Evolutionary conservation across 2,888 invertebrate species (phyloP), one percentile per base, ranked within the genome.

Genomic region (Eristalis intricaria): DNA sequence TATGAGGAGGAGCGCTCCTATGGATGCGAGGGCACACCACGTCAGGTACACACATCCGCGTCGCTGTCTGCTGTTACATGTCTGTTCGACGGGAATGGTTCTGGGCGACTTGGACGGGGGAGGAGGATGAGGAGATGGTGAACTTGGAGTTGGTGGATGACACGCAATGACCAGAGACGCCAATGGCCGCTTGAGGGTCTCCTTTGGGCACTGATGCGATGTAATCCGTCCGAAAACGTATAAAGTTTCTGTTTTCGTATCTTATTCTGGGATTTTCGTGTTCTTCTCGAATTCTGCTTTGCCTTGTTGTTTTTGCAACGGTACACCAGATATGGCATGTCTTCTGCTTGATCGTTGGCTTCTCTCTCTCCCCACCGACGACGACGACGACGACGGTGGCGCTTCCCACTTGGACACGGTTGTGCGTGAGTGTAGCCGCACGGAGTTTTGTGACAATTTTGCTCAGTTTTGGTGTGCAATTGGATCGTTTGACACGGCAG

Each of bases 131-230:
- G 38, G 38, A n/a, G 75, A 11, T 3, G 50, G 4, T 4, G 38
- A 35, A 4, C 29, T 43, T 19, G 43, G 60, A 60, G 26, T 32
- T n/a, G 23, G 22, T 15, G 29, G 40, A 56, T 76, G 65, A 40
- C 71, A 85, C 76, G 81, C 81, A 81, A 50, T 66, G 60, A 35
- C 15, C 29, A 50, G 58, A 78, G 83, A 83, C 75, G 75, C 61
- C 83, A 86, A 86, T 79, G 86, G 40, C 78, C 83, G 78, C 70
- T 79, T 11, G 73, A 82, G 78, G 66, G 74, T 82, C 60, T 79
- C 66, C 40, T 65, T 56, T 40, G 69, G 61, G 35, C 78, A 77
- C 19, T 74, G 76, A 85, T 73, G 80, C 84, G 84, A 76, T 80
- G 75, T 71, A 84, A 84, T 84, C 84, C 80, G 77, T 64, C 64